Evolutionary conservation across 92 coral and sea anemone genomes (phyloP).

Genomic region (Metridium senile): DNA sequence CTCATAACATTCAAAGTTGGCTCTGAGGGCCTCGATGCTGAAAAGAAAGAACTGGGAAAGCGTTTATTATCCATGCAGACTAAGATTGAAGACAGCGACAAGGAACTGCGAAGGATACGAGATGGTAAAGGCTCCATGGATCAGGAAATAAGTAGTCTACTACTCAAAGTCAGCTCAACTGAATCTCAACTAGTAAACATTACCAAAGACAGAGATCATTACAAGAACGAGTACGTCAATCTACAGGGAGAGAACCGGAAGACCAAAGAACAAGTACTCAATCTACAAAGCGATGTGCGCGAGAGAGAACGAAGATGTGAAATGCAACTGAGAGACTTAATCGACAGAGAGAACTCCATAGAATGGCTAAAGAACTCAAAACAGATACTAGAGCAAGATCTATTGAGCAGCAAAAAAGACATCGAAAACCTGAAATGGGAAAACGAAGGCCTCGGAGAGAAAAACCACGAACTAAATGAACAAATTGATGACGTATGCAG

Average conservation of each 20-base stretch:
- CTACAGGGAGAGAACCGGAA: constrained; percentile 76
- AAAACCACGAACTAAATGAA: constrained; percentile 55
- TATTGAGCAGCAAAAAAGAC: constrained; percentile 74
- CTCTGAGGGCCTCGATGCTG: constrained; percentile 80
- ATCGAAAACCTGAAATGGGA: constrained; percentile 78
- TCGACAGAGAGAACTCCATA: constrained; percentile 70
- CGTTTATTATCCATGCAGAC: constrained; percentile 65
- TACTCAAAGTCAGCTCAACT: constrained; percentile 78
- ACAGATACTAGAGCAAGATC: constrained; percentile 69
- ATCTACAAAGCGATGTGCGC: constrained; percentile 81
- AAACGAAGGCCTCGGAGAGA: constrained; percentile 71
- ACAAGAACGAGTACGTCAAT: constrained; percentile 81
- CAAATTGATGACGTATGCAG: constrained; percentile 68
- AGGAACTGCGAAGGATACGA: constrained; percentile 67
- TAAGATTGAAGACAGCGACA: constrained; percentile 71
- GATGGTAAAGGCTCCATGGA: constrained; percentile 84
- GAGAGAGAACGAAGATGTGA: constrained; percentile 81
- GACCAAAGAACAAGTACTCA: constrained; percentile 76
- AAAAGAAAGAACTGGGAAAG: constrained; percentile 74
- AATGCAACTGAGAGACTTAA: constrained; percentile 68
- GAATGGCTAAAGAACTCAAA: constrained; percentile 71
- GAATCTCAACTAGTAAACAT: constrained; percentile 83
- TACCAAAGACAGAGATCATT: constrained; percentile 89
- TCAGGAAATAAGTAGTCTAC: constrained; percentile 73
- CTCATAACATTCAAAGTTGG: constrained; percentile 70